phyloP scores from a whole-genome alignment of 2,797 vertebrate species.

The Parambassis ranga region DNA sequence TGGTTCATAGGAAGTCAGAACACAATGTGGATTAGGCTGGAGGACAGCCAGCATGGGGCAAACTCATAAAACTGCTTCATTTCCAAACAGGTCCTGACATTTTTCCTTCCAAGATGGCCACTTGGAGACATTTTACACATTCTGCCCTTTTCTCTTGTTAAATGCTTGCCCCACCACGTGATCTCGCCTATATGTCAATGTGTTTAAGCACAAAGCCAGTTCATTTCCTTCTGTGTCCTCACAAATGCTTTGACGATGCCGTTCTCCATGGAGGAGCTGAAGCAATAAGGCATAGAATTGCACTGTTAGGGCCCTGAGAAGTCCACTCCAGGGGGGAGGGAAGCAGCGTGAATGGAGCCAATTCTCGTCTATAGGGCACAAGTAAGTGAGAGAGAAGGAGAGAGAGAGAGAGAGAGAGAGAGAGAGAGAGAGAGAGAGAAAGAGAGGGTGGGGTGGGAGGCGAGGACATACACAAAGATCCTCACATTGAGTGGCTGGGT shows the following conservation, averaged over 20 bases:
- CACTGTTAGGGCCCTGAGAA: slow-evolving; percentile 63
- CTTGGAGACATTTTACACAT: slow-evolving; percentile 64
- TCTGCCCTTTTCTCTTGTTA: slow-evolving; percentile 62
- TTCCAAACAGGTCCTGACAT: slow-evolving; percentile 48
- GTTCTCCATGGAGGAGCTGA: slow-evolving; percentile 58
- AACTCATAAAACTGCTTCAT: slow-evolving; percentile 55
- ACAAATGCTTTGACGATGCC: slow-evolving; percentile 62
- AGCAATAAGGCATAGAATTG: slow-evolving; percentile 74
- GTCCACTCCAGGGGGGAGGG: slow-evolving; percentile 66
- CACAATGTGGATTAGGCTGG: slow-evolving; percentile 70
- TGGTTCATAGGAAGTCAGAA: slow-evolving; percentile 61
- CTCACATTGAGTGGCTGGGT: slow-evolving; percentile 72
- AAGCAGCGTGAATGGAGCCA: slow-evolving; percentile 65
- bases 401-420: slow-evolving; percentile 20
- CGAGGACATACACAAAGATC: slow-evolving; percentile 67
- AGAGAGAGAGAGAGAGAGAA: slow-evolving; percentile 35
- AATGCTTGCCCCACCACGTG: slow-evolving; percentile 63
- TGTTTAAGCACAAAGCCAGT: slow-evolving; percentile 64
- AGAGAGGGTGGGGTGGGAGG: slow-evolving; percentile 32
- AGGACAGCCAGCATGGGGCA: slow-evolving; percentile 42
- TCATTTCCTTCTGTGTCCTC: slow-evolving; percentile 62
- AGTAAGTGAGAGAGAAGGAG: slow-evolving; percentile 51
- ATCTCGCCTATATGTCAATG: slow-evolving; percentile 67
- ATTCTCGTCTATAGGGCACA: slow-evolving; percentile 73
- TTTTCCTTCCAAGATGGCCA: slow-evolving; percentile 41